phyloP scores from a whole-genome alignment of 2,113 vertebrate genomes.

The Mormyrus lacerda region DNA sequence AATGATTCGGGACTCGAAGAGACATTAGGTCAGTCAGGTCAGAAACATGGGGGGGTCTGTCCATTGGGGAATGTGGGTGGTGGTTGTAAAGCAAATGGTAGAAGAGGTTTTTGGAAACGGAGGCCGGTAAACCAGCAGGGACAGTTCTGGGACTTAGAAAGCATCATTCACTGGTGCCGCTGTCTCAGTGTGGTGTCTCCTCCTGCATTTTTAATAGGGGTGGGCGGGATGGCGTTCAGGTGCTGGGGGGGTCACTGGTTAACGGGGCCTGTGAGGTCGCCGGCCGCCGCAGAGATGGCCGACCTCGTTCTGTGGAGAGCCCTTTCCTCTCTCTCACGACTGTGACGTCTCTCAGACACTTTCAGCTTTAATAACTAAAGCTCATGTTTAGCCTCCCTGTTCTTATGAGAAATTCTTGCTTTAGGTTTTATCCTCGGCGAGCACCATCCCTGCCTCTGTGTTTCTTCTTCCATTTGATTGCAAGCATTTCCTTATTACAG shows the following conservation, averaged over 20 bases:
- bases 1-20: not conserved
- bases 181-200: not conserved
- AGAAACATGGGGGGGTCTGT: not conserved
- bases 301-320: too few species aligned
- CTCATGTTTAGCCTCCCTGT: not conserved
- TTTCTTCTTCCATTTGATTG: not conserved
- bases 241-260: too few species aligned
- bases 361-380: not conserved
- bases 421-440: not conserved
- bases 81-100: not conserved
- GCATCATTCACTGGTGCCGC: not conserved
- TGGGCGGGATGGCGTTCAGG: too few species aligned
- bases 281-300: too few species aligned
- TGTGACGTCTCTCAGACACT: too few species aligned
- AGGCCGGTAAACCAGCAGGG: not conserved
- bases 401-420: not conserved
- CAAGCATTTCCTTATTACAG: not conserved
- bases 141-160: not conserved
- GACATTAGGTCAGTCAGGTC: not conserved
- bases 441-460: not conserved
- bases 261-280: too few species aligned
- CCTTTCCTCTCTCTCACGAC: too few species aligned
- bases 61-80: not conserved
- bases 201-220: not conserved
- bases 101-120: not conserved